Conservation (phyloP, 1,140 invertebrate species). For the Grapholita molesta region DNA sequence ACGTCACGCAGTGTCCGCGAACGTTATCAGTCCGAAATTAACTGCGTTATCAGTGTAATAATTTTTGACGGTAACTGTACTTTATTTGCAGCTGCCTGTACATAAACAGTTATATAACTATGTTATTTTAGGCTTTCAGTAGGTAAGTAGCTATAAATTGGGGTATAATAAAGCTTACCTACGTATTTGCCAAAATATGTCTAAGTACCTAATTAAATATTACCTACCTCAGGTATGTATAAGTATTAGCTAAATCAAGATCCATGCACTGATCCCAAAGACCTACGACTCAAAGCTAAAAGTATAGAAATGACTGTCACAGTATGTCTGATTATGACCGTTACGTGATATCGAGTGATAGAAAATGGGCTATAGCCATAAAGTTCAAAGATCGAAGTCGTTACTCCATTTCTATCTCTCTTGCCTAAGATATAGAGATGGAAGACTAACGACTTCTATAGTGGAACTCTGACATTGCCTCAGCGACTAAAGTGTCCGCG, state of each 20-base stretch:
- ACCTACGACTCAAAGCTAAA: constrained; percentile 40
- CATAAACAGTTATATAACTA: too few species aligned
- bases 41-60: too few species aligned
- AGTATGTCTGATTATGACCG: constrained; percentile 31
- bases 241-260: constrained; percentile 11
- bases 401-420: background rate
- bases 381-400: background rate
- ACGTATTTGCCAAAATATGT: too few species aligned
- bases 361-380: constrained; percentile 6
- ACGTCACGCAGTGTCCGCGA: too few species aligned
- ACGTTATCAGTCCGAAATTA: too few species aligned
- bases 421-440: background rate
- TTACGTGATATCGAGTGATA: constrained; percentile 36
- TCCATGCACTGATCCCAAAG: constrained; percentile 27
- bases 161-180: too few species aligned
- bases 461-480: constrained; percentile 14
- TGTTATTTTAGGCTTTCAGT: too few species aligned
- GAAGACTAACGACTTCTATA: background rate
- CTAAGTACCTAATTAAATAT: too few species aligned
- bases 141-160: too few species aligned
- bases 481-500: constrained; percentile 20
- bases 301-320: constrained; percentile 31
- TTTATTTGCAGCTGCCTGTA: too few species aligned
- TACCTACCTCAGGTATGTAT: background rate
- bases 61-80: too few species aligned